Evolutionary conservation across 2,113 vertebrate species (phyloP).

Genomic region (Hypomesus transpacificus): DNA sequence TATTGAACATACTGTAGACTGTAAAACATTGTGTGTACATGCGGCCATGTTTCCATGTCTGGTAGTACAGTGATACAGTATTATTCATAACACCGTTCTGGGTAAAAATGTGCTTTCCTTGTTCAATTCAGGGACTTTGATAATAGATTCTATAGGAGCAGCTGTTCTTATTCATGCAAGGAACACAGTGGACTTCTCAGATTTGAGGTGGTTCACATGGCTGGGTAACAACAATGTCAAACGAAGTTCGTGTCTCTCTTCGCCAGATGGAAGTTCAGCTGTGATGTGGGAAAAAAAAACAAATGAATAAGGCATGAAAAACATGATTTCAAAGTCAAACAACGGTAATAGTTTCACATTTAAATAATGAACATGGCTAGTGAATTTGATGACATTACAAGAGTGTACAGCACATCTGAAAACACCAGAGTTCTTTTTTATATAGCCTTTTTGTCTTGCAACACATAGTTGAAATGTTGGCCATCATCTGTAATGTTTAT

Average conservation of each 20-base stretch:
- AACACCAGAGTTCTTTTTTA: too few species aligned
- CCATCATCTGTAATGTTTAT: too few species aligned
- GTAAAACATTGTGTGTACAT: neutral
- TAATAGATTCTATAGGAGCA: constrained; percentile 30
- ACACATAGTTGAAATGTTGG: too few species aligned
- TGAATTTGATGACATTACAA: neutral
- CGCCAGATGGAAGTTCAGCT: constrained; percentile 2
- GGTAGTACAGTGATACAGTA: neutral
- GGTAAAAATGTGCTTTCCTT: neutral
- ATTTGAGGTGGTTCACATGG: constrained; percentile 21
- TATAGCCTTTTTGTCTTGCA: too few species aligned
- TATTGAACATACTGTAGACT: too few species aligned
- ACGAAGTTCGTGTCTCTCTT: neutral
- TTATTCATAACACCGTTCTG: too few species aligned
- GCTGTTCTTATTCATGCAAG: constrained; percentile 36
- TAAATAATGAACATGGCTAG: too few species aligned
- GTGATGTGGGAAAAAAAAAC: constrained; percentile 3
- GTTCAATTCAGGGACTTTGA: constrained; percentile 6
- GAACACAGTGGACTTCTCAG: constrained; percentile 18
- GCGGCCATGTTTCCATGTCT: neutral
- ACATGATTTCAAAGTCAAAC: neutral
- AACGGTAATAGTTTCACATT: too few species aligned
- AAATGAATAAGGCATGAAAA: neutral
- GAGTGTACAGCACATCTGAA: neutral
- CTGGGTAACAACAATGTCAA: constrained; percentile 9